Percentiles rank a stretch among this genome's conserved stretches.
Conservation (phyloP, 2,888 invertebrate species). For the Eristalinus aeneus region DNA sequence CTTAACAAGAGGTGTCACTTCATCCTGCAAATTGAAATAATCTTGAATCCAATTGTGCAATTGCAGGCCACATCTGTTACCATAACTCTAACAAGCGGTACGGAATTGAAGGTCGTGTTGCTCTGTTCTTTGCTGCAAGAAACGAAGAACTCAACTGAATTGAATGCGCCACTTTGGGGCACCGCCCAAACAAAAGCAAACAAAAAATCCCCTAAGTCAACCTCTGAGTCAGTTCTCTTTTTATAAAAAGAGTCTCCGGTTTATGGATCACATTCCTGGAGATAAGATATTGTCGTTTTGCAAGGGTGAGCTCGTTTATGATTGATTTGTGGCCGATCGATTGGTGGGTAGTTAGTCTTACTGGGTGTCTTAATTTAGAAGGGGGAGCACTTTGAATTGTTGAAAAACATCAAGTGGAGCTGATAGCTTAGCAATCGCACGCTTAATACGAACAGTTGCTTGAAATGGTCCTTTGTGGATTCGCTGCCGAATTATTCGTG, state of each 20-base stretch:
- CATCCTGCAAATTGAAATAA: constrained; percentile 7
- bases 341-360: neutral
- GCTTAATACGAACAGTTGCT: neutral
- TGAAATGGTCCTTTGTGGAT: no score
- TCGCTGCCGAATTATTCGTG: no score
- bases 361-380: neutral
- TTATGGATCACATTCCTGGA: neutral
- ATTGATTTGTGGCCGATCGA: neutral
- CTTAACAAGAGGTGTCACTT: constrained; percentile 9
- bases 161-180: neutral
- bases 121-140: constrained; percentile 1
- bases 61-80: neutral
- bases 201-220: neutral
- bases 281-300: neutral
- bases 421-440: neutral
- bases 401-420: neutral
- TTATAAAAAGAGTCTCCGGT: neutral
- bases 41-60: neutral
- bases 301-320: neutral
- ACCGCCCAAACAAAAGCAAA: neutral
- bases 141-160: constrained; percentile 20
- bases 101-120: neutral
- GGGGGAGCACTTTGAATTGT: neutral
- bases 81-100: neutral
- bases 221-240: neutral